These are phyloP conservation scores for Sciaenops ocellatus DNA, from an alignment of 2,797 vertebrate species.

Conservation along the genomic window DNA sequence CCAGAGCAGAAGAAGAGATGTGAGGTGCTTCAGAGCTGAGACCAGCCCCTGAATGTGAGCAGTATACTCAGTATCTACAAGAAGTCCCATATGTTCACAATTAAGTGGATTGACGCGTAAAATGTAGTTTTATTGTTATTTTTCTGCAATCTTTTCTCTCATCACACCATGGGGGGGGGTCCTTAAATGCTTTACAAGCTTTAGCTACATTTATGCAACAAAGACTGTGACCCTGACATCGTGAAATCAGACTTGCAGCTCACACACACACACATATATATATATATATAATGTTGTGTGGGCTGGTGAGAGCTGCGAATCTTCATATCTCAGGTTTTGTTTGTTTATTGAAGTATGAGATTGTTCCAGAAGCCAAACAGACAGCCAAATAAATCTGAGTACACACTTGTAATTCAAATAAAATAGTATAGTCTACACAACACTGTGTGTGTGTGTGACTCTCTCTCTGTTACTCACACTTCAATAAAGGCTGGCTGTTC, in stretches of 20 bases:
- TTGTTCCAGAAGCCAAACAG: not conserved
- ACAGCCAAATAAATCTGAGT: not conserved
- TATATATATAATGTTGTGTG: constrained; percentile 1
- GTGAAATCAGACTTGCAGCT: constrained; percentile 8
- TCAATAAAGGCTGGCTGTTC: not conserved
- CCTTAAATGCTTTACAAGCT: not conserved
- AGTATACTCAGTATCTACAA: not conserved
- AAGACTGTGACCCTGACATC: not conserved
- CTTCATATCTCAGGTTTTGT: not conserved
- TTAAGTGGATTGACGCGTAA: not conserved
- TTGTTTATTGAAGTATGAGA: constrained; percentile 13
- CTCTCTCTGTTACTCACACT: not conserved
- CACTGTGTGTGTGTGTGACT: not conserved
- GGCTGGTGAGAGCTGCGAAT: constrained; percentile 16
- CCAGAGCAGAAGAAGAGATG: not conserved
- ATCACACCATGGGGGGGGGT: too few relatives aligned
- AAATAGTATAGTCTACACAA: too few relatives aligned
- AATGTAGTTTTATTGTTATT: too few relatives aligned
- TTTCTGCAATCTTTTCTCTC: not conserved
- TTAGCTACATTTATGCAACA: constrained; percentile 5
- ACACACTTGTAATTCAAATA: not conserved
- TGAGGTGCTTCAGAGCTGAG: not conserved
- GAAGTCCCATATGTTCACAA: not conserved
- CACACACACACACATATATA: too few relatives aligned
- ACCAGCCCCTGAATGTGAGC: not conserved